Conservation (phyloP, 2,113 vertebrate species). For the Pycnonotus jocosus region DNA sequence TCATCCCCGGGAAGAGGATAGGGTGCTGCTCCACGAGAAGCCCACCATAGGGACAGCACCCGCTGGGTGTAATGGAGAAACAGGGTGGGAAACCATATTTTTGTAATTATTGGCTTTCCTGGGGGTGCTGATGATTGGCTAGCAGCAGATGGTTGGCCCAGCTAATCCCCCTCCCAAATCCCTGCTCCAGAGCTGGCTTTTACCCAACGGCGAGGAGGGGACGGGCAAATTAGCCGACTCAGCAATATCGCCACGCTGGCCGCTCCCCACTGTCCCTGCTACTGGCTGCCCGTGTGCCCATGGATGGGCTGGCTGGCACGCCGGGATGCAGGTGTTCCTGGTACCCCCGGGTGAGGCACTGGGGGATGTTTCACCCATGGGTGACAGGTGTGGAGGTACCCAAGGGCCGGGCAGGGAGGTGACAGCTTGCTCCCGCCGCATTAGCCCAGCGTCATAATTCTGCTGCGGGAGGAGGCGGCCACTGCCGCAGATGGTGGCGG, state of each 20-base stretch:
- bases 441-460: slow-evolving; percentile 65
- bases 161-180: slow-evolving; percentile 64
- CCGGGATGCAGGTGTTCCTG: accelerated
- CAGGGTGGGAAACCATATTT: slow-evolving; percentile 7
- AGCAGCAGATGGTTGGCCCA: slow-evolving; percentile 58
- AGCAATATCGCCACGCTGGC: not conserved
- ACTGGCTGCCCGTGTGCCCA: accelerated
- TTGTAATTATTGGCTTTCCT: slow-evolving; percentile 62
- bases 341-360: accelerated
- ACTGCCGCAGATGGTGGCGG: slow-evolving; percentile 69
- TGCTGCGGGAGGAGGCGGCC: slow-evolving; percentile 68
- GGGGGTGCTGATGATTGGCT: slow-evolving; percentile 26
- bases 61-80: not conserved
- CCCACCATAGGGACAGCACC: not conserved
- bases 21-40: accelerated
- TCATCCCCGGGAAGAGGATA: accelerated
- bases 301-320: not conserved
- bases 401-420: slow-evolving; percentile 67
- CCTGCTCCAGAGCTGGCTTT: slow-evolving; percentile 38
- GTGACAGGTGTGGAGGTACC: slow-evolving; percentile 37
- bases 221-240: slow-evolving; percentile 29
- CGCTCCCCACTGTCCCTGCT: accelerated
- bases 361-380: not conserved
- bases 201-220: not conserved
- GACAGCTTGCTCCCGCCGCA: slow-evolving; percentile 75